phyloP scores from a whole-genome alignment of 2,888 invertebrate species.

The Hoplodrina ambigua region DNA sequence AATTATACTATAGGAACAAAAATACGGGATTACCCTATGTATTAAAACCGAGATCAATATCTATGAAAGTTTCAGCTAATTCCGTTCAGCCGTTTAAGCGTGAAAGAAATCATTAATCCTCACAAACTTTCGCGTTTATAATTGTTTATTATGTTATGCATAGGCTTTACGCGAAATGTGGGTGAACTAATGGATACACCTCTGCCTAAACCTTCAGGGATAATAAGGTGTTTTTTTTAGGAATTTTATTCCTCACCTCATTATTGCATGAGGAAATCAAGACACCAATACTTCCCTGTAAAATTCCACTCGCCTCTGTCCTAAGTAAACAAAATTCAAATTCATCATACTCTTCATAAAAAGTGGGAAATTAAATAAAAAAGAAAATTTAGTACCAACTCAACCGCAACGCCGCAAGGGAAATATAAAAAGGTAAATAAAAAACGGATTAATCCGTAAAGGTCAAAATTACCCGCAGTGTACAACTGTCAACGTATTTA shows the following conservation, averaged over 20 bases:
- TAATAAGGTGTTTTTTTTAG: background rate
- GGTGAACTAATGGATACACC: too few species aligned
- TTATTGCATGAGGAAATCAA: background rate
- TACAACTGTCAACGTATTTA: slow-evolving; percentile 33
- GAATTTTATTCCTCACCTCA: background rate
- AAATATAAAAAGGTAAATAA: slow-evolving; percentile 47
- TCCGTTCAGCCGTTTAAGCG: too few species aligned
- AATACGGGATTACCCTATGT: too few species aligned
- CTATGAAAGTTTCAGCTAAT: too few species aligned
- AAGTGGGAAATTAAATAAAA: slow-evolving; percentile 19
- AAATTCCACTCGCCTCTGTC: background rate
- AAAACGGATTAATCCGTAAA: slow-evolving; percentile 31
- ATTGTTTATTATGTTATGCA: too few species aligned
- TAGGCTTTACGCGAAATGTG: too few species aligned
- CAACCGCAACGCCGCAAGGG: slow-evolving; percentile 26
- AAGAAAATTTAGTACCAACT: slow-evolving; percentile 18
- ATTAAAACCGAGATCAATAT: too few species aligned
- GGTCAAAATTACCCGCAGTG: slow-evolving; percentile 15
- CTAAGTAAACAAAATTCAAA: background rate
- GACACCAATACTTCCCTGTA: background rate
- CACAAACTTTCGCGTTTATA: too few species aligned
- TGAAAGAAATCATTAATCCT: too few species aligned
- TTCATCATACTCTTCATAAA: background rate
- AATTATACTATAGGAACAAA: too few species aligned
- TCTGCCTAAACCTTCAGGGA: too few species aligned